Percentiles rank a stretch among this genome's conserved stretches.
Evolutionary conservation across 2,113 vertebrate species (phyloP).

Genomic region (Pomatorhinus ruficollis): DNA sequence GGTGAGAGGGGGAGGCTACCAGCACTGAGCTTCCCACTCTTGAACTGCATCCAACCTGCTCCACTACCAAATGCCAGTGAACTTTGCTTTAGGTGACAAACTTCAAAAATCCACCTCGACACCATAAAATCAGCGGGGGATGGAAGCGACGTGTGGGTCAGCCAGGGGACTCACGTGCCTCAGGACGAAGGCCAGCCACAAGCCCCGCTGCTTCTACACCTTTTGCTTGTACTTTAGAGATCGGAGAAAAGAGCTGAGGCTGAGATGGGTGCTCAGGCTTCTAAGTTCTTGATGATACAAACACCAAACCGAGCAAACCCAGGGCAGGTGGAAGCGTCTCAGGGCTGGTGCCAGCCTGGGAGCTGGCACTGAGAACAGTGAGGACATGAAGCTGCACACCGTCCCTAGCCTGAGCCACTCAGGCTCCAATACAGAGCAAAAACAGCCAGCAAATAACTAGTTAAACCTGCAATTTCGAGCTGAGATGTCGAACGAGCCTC

Average conservation of each 20-base stretch:
- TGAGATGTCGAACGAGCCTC: accelerated
- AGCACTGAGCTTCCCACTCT: neutral
- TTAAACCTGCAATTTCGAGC: accelerated
- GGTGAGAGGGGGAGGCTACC: neutral
- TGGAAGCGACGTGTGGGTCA: neutral
- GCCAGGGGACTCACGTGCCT: neutral
- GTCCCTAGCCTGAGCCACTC: neutral
- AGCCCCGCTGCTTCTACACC: accelerated
- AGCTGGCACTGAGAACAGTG: accelerated
- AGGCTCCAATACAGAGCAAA: accelerated
- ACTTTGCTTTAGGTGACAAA: constrained; percentile 54
- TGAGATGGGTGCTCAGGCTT: accelerated
- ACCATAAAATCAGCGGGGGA: neutral
- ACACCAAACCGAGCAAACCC: accelerated
- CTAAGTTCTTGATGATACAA: accelerated
- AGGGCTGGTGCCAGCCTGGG: neutral
- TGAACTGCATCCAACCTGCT: neutral
- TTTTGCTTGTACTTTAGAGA: accelerated
- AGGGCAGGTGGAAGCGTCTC: accelerated
- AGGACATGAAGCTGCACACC: accelerated
- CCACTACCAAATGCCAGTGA: neutral
- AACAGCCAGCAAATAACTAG: neutral
- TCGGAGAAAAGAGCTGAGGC: neutral
- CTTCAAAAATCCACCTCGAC: neutral
- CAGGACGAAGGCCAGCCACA: neutral